Evolutionary conservation across 1,140 invertebrate species (phyloP), one percentile per base, ranked within the genome.

Genomic region (Hyposmocoma kahamanoa): DNA sequence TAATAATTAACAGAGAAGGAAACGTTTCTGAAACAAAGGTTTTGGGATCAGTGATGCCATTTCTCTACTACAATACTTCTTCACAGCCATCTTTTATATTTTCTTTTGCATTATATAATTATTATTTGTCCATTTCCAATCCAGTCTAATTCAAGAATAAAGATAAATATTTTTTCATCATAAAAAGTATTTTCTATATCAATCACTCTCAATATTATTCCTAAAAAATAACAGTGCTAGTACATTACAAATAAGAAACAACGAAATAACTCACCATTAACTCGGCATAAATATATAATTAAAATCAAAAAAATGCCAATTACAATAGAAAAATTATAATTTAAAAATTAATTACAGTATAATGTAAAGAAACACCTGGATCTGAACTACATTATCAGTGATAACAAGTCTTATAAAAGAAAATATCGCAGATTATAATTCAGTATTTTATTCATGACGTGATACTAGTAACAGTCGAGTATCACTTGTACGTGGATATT

Each of bases 341-440:
- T 82, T 84, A 84, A 84, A 81, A 82, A 83, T 80, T 82, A 84
- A 84, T 84, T 84, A 84, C 75, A 84, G 64, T 80, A 81, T 72
- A 82, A 82, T 28, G 69, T 71, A 74, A 72, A 67, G 59, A 62
- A 67, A 65, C 61, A 56, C 61, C 65, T 65, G 53, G 59, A 44
- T 72, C 63, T 61, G 66, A 49, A 66, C 63, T 64, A 65, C 57
- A 62, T 59, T 54, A 62, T 52, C 26, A 46, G 49, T 58, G 53
- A 62, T 60, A 72, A 72, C 58, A 68, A 63, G 54, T 61, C 41
- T 56, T 38, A 51, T 18, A 18, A 49, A 22, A 41, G 47, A 50
- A 47, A 39, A 22, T 49, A 56, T 59, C 50, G 52, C 53, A 60
- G 55, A 38, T 38, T 9, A 21, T 41, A 56, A 59, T 56, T 50